Percentiles rank a stretch among this genome's conserved stretches.
Evolutionary conservation across 2,797 vertebrate species (phyloP).

Genomic region (Alca torda): DNA sequence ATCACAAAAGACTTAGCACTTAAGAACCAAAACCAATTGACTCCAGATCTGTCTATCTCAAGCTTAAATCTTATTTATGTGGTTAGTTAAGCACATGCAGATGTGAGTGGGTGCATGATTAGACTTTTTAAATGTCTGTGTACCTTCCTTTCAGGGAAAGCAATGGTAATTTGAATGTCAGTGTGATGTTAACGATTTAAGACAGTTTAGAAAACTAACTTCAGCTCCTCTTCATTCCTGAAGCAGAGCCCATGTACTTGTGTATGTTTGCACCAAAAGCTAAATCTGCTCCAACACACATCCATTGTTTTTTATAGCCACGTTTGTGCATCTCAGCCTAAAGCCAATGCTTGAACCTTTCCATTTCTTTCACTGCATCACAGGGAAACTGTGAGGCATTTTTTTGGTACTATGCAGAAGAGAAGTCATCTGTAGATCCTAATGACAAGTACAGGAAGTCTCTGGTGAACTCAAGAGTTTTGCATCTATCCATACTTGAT

Average conservation of each 20-base stretch:
- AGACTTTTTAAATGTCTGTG: not conserved
- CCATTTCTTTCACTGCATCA: not conserved
- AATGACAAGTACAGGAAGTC: not conserved
- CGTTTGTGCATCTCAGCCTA: not conserved
- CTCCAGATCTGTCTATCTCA: not conserved
- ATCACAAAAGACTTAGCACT: not conserved
- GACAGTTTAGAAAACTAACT: not conserved
- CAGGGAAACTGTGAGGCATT: not conserved
- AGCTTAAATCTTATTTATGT: not conserved
- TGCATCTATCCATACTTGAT: not conserved
- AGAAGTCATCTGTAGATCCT: not conserved
- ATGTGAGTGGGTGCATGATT: not conserved
- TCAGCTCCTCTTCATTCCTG: not conserved
- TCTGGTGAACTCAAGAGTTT: not conserved
- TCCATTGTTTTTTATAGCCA: not conserved
- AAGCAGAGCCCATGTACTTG: not conserved
- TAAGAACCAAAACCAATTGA: not conserved
- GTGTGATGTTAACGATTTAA: not conserved
- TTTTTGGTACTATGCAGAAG: not conserved
- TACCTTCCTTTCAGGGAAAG: not conserved
- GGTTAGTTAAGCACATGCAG: not conserved
- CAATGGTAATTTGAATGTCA: not conserved
- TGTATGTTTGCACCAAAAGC: not conserved
- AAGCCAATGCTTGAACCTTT: not conserved
- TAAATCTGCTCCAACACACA: not conserved